A percentile compares a stretch with the other conserved stretches of the same genome.
Conservation (phyloP, 2,888 invertebrate genomes). For the Girardia tigrina region DNA sequence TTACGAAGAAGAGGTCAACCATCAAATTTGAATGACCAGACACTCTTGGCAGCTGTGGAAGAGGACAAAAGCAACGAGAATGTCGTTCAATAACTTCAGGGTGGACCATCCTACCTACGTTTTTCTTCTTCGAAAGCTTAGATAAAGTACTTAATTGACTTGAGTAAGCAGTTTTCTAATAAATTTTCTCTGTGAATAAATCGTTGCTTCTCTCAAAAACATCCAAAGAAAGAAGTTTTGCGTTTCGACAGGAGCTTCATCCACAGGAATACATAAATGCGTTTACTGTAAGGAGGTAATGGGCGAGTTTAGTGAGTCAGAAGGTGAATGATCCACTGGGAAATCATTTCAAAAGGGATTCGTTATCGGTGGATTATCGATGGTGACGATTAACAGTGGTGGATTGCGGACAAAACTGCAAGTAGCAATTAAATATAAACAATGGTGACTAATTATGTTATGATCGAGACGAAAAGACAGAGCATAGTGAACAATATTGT, state of each 20-base stretch:
- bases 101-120: not conserved
- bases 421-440: not conserved
- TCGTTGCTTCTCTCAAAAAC: too few species aligned
- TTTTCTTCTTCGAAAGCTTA: too few species aligned
- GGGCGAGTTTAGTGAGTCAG: not conserved
- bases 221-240: too few species aligned
- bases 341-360: not conserved
- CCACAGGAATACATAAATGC: not conserved
- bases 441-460: not conserved
- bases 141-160: too few species aligned
- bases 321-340: not conserved
- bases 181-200: not conserved
- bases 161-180: not conserved
- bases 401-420: not conserved
- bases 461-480: conserved; percentile 39
- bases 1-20: too few species aligned
- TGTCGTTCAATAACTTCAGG: too few species aligned
- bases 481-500: too few species aligned
- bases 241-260: not conserved
- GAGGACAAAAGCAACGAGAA: not conserved
- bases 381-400: not conserved
- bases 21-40: not conserved
- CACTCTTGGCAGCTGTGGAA: not conserved
- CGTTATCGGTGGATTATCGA: not conserved
- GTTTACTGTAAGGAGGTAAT: not conserved